Percentiles rank a stretch among this genome's conserved stretches.
phyloP scores from a whole-genome alignment of 2,888 invertebrate genomes.

The Agriopis aurantiaria region DNA sequence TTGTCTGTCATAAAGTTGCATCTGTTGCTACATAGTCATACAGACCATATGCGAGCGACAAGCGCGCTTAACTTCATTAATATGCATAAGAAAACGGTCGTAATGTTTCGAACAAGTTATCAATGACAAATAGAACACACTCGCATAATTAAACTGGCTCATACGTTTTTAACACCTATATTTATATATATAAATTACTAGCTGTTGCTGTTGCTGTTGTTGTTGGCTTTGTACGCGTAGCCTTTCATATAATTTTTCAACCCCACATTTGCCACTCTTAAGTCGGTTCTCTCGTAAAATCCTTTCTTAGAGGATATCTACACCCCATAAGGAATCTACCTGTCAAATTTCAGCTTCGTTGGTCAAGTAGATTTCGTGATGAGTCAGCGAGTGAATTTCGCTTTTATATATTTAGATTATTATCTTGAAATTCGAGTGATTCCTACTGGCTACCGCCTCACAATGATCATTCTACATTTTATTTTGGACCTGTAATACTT shows the following conservation, averaged over 20 bases:
- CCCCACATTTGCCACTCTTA: too few species aligned
- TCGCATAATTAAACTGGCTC: slow-evolving; percentile 9
- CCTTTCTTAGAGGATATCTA: too few species aligned
- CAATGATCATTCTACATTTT: neutral
- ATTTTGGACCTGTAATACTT: neutral
- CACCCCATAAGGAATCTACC: too few species aligned
- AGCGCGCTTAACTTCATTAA: slow-evolving; percentile 16
- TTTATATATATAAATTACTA: neutral
- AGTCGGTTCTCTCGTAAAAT: too few species aligned
- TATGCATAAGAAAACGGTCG: slow-evolving; percentile 41
- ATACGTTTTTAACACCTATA: neutral
- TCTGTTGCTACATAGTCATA: slow-evolving; percentile 48
- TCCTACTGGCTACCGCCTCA: neutral
- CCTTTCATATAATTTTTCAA: too few species aligned
- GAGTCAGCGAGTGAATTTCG: too few species aligned
- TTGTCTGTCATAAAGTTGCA: slow-evolving; percentile 63
- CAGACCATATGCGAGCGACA: slow-evolving; percentile 35
- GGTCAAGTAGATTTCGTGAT: too few species aligned
- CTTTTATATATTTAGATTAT: neutral
- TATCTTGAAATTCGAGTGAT: slow-evolving; percentile 1
- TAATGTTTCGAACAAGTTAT: slow-evolving; percentile 34
- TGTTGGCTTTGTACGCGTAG: too few species aligned
- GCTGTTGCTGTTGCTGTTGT: too few species aligned
- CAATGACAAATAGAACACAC: slow-evolving; percentile 38
- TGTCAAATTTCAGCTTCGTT: too few species aligned